These are phyloP conservation scores for Rynchops niger DNA, from an alignment of 2,113 vertebrate genomes.

Conservation along the genomic window DNA sequence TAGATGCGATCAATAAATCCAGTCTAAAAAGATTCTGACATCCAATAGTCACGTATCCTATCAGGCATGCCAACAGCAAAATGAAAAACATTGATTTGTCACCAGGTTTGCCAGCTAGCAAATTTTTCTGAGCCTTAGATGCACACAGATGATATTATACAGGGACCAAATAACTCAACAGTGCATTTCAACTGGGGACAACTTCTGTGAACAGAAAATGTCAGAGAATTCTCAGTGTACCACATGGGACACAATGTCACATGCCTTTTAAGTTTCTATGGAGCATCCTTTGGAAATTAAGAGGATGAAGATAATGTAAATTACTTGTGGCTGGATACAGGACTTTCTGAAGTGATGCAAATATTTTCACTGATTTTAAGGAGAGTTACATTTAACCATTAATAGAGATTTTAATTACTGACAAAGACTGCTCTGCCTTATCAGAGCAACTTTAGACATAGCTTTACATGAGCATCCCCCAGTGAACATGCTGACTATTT, in stretches of 20 bases:
- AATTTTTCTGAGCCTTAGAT: slow-evolving; percentile 19
- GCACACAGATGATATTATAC: background rate
- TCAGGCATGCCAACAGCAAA: slow-evolving; percentile 20
- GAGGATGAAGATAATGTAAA: background rate
- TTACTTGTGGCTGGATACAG: background rate
- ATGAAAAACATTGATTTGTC: slow-evolving; percentile 54
- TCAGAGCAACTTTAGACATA: background rate
- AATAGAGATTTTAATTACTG: slow-evolving; percentile 14
- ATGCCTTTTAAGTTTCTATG: background rate
- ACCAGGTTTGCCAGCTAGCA: slow-evolving; percentile 19
- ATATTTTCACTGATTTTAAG: background rate
- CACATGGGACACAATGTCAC: background rate
- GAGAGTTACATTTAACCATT: background rate
- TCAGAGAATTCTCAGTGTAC: background rate
- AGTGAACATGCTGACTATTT: background rate
- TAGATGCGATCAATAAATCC: slow-evolving; percentile 39
- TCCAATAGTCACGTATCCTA: background rate
- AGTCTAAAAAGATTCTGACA: slow-evolving; percentile 17
- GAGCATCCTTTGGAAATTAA: background rate
- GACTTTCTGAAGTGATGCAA: background rate
- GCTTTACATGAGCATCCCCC: background rate
- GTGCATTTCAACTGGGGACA: background rate
- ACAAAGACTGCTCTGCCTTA: background rate
- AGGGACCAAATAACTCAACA: slow-evolving; percentile 14
- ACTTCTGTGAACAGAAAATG: background rate